Base-by-base conservation (phyloP, 1,140 invertebrate genomes). In the Battus philenor region DNA sequence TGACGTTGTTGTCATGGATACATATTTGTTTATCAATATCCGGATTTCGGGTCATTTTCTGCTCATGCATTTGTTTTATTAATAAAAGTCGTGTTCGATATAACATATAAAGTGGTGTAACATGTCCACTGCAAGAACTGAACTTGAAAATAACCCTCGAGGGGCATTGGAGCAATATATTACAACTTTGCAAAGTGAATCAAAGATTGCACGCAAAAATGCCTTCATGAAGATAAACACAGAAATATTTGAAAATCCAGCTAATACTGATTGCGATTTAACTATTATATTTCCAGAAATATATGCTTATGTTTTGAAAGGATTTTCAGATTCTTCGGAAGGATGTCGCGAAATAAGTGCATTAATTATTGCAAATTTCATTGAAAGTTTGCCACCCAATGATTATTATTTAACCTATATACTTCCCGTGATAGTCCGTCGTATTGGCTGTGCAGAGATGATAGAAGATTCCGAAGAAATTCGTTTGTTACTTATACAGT, bases 381-480 rank as follows among this genome's bases (percentile, higher is more conserved):
- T 86, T 9, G 64, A 81, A 15, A 63, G 55, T 6, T 55, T 85
- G 8, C 79, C 76, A 3, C 44, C 82, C 0, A 87, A 90, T 59
- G 92, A 93, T 47, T 92, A 91, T 38, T 90, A 93, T 66, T 83
- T 96, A 20, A 89, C 91, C 0, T 91, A 93, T 50, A 81, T 96
- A n/a, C 87, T 96, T 9, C 92, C 94, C 6, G 89, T 92, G 6
- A 69, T 97, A 30, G 88, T 90, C 0, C 91, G 92, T 59, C 89
- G 95, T 51, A 88, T 97, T 47, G 94, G 93, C 1, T 90, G 90
- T 20, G 87, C 90, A 30, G 94, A 96, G 66, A 89, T 93, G 4
- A 80, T 93, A 2, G 95, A 97, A 82, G 83, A 90, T 17, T 96
- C 94, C 5, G 96, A 98, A 86, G 96, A 97, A 90, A 88, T 97